These are phyloP conservation scores for Malthinus seriepunctatus DNA, from an alignment of 2,888 invertebrate species.

Conservation along the genomic window DNA sequence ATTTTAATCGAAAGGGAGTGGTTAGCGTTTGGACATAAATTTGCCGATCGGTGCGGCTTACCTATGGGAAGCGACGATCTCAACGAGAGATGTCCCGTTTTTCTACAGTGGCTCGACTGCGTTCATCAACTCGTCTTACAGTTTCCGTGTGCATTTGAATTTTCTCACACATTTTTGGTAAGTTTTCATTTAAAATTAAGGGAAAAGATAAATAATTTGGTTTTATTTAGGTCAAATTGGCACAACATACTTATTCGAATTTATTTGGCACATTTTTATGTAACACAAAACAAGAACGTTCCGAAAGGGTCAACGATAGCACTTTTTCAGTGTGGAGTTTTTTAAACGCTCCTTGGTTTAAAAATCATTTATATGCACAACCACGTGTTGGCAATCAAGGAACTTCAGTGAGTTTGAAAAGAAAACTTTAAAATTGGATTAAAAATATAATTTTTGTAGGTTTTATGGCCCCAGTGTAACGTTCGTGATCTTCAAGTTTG, in stretches of 20 bases:
- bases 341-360: conserved; percentile 75
- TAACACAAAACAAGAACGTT: conserved; percentile 79
- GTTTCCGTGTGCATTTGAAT: conserved; percentile 94
- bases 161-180: conserved; percentile 91
- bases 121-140: conserved; percentile 89
- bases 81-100: conserved; percentile 97
- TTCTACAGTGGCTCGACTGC: conserved; percentile 97
- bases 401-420: conserved; percentile 53
- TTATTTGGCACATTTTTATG: conserved; percentile 97
- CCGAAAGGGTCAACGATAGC: conserved; percentile 65
- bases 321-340: conserved; percentile 90
- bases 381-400: conserved; percentile 48
- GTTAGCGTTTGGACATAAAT: conserved; percentile 98
- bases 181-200: conserved; percentile 40
- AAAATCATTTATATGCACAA: conserved; percentile 81
- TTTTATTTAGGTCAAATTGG: conserved; percentile 80
- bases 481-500: conserved; percentile 83
- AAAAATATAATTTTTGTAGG: conserved; percentile 56
- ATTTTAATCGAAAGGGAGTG: conserved; percentile 93
- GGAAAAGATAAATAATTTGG: too few relatives aligned
- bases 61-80: conserved; percentile 79
- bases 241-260: conserved; percentile 93
- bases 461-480: conserved; percentile 84
- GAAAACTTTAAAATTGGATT: not conserved
- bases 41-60: conserved; percentile 91